phyloP scores from a whole-genome alignment of 2,113 vertebrate species.

The Argyrosomus japonicus region DNA sequence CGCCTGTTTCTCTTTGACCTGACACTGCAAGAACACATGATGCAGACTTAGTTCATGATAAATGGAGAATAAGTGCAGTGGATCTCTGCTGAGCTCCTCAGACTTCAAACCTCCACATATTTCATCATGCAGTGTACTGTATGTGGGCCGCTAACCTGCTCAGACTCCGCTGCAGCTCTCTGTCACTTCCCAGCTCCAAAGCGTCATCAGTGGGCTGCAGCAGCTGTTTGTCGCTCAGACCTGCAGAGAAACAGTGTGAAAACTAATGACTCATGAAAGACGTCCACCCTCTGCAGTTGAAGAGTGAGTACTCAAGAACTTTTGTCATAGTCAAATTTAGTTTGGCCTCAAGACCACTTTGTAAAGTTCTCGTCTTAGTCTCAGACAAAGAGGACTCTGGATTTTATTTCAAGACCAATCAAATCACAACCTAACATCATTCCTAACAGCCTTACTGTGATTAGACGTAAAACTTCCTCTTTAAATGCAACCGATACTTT shows the following conservation, averaged over 20 bases:
- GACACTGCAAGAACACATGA: conserved; percentile 18
- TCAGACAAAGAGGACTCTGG: too few relatives aligned
- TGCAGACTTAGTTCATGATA: background rate
- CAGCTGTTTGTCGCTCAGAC: conserved; percentile 76
- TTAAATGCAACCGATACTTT: too few relatives aligned
- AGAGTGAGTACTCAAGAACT: too few relatives aligned
- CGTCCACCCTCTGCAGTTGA: too few relatives aligned
- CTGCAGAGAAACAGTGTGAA: conserved; percentile 46
- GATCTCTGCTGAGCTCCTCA: background rate
- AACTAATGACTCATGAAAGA: background rate
- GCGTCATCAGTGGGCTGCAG: conserved; percentile 69
- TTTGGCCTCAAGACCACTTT: too few relatives aligned
- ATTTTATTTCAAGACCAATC: too few relatives aligned
- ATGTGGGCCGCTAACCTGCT: conserved; percentile 72
- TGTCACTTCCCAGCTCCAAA: conserved; percentile 57
- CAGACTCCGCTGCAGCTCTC: conserved; percentile 73
- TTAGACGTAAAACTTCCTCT: too few relatives aligned
- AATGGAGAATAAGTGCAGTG: background rate
- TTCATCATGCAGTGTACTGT: background rate
- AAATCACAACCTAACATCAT: too few relatives aligned
- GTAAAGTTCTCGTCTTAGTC: too few relatives aligned
- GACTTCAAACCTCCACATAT: background rate
- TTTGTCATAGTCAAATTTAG: background rate
- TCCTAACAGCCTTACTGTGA: too few relatives aligned
- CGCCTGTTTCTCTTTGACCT: conserved; percentile 88